phyloP scores from a whole-genome alignment of 2,797 vertebrate species.

The Choloepus didactylus region DNA sequence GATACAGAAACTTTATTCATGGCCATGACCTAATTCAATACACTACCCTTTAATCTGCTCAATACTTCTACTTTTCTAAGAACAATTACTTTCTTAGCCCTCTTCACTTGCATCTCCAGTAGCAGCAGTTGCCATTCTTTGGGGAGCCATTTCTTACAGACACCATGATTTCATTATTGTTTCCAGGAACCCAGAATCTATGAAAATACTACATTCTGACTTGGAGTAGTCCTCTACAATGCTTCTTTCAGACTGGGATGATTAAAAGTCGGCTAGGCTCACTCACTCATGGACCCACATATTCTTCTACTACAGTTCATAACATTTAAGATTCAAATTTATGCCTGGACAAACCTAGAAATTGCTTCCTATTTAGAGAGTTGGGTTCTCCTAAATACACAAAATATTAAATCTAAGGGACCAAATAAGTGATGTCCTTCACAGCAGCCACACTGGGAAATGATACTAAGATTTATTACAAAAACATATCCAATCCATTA shows the following conservation, averaged over 20 bases:
- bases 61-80: not conserved
- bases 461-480: not conserved
- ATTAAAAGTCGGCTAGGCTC: not conserved
- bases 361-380: slow-evolving; percentile 13
- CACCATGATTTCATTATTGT: not conserved
- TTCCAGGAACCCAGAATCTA: not conserved
- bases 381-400: not conserved
- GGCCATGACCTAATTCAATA: not conserved
- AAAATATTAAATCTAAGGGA: slow-evolving; percentile 5
- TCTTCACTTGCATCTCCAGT: not conserved
- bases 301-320: not conserved
- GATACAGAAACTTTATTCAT: not conserved
- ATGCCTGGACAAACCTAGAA: not conserved
- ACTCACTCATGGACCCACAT: not conserved
- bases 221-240: not conserved
- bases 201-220: slow-evolving; percentile 16
- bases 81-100: not conserved
- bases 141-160: slow-evolving; percentile 27
- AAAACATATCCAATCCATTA: not conserved
- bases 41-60: not conserved
- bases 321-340: slow-evolving; percentile 29
- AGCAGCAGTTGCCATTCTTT: not conserved
- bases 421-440: not conserved
- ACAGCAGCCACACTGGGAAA: not conserved
- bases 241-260: not conserved